Conservation (phyloP, 1,140 invertebrate genomes). For the Tetramorium parvispinum region DNA sequence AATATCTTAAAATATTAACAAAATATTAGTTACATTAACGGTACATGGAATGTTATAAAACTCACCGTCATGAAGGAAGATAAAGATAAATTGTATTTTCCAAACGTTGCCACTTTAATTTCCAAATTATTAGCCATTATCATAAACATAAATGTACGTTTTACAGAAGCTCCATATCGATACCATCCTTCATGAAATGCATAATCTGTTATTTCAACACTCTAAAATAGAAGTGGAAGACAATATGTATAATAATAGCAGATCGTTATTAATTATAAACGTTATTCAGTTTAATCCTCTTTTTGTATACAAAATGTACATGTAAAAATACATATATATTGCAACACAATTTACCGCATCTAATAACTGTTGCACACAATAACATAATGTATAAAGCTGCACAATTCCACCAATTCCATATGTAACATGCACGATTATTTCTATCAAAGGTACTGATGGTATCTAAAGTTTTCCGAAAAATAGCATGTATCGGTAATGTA, state of each 20-base stretch:
- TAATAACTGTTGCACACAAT: conserved; percentile 66
- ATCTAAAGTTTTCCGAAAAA: conserved; percentile 5
- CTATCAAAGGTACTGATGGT: neutral
- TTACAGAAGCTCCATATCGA: neutral
- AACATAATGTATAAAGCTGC: conserved; percentile 72
- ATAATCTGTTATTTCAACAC: conserved; percentile 56
- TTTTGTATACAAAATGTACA: neutral
- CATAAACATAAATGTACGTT: conserved; percentile 50
- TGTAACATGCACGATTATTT: neutral
- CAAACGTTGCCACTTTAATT: conserved; percentile 54
- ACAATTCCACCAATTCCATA: conserved; percentile 58
- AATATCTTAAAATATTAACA: neutral
- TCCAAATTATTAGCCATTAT: conserved; percentile 64
- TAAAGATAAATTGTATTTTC: conserved; percentile 66
- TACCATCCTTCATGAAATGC: conserved; percentile 70
- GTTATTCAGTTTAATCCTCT: neutral
- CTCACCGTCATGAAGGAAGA: conserved; percentile 69
- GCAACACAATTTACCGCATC: conserved; percentile 67
- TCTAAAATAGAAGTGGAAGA: conserved; percentile 51
- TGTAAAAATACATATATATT: neutral
- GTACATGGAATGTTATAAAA: neutral
- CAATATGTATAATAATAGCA: neutral
- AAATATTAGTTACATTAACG: neutral
- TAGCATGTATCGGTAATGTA: neutral
- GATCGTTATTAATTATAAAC: neutral